Percentiles rank a stretch among this genome's conserved stretches.
Evolutionary conservation across 2,888 invertebrate genomes (phyloP).

Genomic region (Machimus rusticus): DNA sequence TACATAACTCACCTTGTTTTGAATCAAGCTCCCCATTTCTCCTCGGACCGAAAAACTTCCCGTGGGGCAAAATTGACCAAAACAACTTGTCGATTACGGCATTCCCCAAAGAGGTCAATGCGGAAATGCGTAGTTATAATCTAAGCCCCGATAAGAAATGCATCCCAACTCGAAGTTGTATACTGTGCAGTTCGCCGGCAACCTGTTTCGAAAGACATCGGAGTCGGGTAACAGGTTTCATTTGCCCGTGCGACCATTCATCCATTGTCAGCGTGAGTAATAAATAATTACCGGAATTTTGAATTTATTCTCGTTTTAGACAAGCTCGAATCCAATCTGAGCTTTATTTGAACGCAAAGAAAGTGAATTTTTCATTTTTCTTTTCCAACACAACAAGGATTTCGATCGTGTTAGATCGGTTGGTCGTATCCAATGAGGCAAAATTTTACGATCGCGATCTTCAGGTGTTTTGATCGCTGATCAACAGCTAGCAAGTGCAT

Average conservation of each 20-base stretch:
- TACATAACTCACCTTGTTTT: slow-evolving; percentile 21
- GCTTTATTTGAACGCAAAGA: background rate
- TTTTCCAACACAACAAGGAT: background rate
- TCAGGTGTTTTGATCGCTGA: background rate
- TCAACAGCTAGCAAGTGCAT: background rate
- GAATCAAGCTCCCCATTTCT: slow-evolving; percentile 6
- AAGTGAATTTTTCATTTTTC: slow-evolving; percentile 1
- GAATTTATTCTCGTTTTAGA: slow-evolving; percentile 12
- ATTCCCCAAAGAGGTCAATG: slow-evolving; percentile 37
- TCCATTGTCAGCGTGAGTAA: background rate
- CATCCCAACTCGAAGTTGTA: background rate
- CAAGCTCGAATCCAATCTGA: background rate
- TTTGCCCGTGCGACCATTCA: background rate
- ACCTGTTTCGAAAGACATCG: slow-evolving; percentile 24
- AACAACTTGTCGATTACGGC: slow-evolving; percentile 27
- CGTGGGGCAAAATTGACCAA: slow-evolving; percentile 17
- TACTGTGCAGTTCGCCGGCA: slow-evolving; percentile 11
- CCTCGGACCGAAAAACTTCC: background rate
- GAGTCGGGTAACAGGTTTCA: slow-evolving; percentile 30
- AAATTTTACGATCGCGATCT: background rate
- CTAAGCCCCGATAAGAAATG: slow-evolving; percentile 23
- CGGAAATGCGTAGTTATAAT: slow-evolving; percentile 34
- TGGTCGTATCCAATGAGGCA: background rate
- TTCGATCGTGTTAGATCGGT: background rate
- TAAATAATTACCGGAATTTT: slow-evolving; percentile 17